Base-by-base conservation (phyloP, 1,140 invertebrate genomes). In the Pseudomyrmex flavicornis region DNA sequence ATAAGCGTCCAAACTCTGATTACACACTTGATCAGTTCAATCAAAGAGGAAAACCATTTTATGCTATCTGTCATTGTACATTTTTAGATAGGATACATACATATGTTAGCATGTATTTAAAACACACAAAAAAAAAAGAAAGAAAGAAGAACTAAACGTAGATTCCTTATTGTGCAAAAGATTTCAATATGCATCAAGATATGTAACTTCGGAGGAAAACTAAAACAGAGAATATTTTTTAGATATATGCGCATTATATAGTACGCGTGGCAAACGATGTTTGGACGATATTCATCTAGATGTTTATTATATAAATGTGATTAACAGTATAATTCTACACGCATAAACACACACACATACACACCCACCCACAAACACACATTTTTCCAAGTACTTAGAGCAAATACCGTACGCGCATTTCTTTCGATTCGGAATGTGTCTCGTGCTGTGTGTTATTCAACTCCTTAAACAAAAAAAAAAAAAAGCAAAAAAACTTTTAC, bases 1-100 rank as follows among this genome's bases (percentile, higher is more conserved):
- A 69, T 66, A 69, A 77, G 82, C 63, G 74, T 80, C 83, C 83
- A 66, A 72, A 63, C 86, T 85, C 46, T 74, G 72, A 76, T 26
- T 76, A 68, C 58, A 82, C 85, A 87, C 76, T 35, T 88, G 83
- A 88, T 85, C 86, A 85, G 82, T 85, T 88, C 82, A 85, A 82
- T 85, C 69, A 50, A 82, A 80, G 70, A 85, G 83, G 72, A 76
- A 76, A 88, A 80, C 68, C 85, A 87, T 87, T 87, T 87, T 86
- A 83, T 87, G 85, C 80, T 75, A 87, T 72, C 83, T 75, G 80
- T 70, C 65, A 87, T 86, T 87, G 66, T 87, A 87, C 82, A 87
- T 87, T 86, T 35, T 86, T 76, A 86, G 69, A 52, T 86, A 72
- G 76, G 66, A 80, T 20, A 52, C 10, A 59, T 56, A 48, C 59